A percentile compares a stretch with the other conserved stretches of the same genome.
Evolutionary conservation across 2,797 vertebrate species (phyloP).

Genomic region (Malacoraja senta): DNA sequence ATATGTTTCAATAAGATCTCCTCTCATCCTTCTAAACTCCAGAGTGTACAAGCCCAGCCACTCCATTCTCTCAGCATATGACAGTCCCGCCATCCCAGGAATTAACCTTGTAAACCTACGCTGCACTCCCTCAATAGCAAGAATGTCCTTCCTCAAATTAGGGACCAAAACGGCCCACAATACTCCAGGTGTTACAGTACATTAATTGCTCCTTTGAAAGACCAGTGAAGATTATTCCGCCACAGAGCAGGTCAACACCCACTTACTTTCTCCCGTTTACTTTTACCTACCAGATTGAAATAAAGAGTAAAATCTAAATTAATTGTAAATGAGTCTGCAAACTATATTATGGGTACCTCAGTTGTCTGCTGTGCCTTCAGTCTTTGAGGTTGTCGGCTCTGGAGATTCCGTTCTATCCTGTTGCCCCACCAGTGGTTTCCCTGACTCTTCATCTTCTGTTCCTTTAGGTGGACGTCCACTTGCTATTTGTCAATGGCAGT

Average conservation of each 20-base stretch:
- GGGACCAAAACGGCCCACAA: too few relatives aligned
- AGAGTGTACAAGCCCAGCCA: too few relatives aligned
- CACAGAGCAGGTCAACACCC: not conserved
- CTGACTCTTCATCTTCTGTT: not conserved
- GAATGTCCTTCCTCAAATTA: too few relatives aligned
- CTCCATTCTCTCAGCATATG: too few relatives aligned
- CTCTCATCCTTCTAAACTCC: too few relatives aligned
- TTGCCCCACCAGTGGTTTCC: not conserved
- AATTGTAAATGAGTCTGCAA: not conserved
- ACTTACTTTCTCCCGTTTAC: not conserved
- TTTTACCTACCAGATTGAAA: not conserved
- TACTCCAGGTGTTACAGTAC: too few relatives aligned
- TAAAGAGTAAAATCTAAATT: not conserved
- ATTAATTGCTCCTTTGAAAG: not conserved
- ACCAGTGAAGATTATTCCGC: not conserved
- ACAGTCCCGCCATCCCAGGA: too few relatives aligned
- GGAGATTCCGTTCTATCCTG: not conserved
- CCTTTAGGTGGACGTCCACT: not conserved
- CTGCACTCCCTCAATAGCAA: too few relatives aligned
- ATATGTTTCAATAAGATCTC: too few relatives aligned
- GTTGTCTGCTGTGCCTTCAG: not conserved
- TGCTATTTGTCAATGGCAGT: not conserved
- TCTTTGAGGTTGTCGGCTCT: not conserved
- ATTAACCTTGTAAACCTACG: too few relatives aligned
- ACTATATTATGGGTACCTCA: not conserved